Evolutionary conservation across 2,888 invertebrate genomes (phyloP), one percentile per base, ranked within the genome.

Genomic region (Melinaea marsaeus): DNA sequence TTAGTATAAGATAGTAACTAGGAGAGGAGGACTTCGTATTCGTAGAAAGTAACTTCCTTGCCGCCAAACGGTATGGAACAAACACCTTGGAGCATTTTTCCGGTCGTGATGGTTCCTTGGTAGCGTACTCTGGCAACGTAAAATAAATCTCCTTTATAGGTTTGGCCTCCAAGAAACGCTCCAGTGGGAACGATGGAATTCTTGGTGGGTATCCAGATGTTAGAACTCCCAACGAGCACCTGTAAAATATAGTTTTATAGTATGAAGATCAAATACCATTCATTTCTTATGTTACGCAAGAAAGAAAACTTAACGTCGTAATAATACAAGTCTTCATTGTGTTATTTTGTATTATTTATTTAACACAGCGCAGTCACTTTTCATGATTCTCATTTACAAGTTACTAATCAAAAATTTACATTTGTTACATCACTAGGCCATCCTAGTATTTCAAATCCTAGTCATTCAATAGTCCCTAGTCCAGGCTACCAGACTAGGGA

Each of bases 211-310:
- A 51, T 9, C 51, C 51, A 51, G 22, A 32, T 7, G 32, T 51
- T 51, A 51, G 51, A 32, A n/a, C 51, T 51, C n/a, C 32, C 32
- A 51, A 51, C 51, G 4, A 51, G 51, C 32, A 51, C 51, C 51
- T 32, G 7, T 13, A 51, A 51, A 51, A 32, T 32, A 11, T 9
- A 51, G n/a, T 4, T 46, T 48, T 6, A 48, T 4, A 22, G 7
- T 3, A 4, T 48, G 13, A 48, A 3, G 48, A 13, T n/a, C 48
- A 46, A 4, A 46, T n/a, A n/a, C 22, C 22, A 22, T 22, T 22
- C 22, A 22, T 22, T 22, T 22, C 22, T 22, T 22, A 22, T 22
- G 22, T 22, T 22, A 22, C 22, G 22, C 22, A 22, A 22, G 22
- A 22, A 22, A 22, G 22, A 22, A 22, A 22, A 22, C 22, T 22